Evolutionary conservation across 2,888 invertebrate species (phyloP), one percentile per base, ranked within the genome.

Genomic region (Nymphalis c-album): DNA sequence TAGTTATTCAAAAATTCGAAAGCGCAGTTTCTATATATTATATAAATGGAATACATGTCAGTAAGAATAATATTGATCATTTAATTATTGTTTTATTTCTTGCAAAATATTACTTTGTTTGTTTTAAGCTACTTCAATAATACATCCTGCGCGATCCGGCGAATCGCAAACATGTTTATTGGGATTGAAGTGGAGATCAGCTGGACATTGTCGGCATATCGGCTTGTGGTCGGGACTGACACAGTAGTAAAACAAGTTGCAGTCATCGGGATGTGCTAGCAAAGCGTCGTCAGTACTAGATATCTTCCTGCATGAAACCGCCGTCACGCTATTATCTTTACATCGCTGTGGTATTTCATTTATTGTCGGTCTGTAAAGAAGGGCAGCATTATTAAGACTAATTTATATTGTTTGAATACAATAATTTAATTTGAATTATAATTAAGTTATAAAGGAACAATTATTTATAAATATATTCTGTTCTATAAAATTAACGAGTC

Each of bases 171-270:
- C 68, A 40, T 67, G 64, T 20, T 71, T 67, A 10, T 40, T n/a
- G 4, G 70, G 71, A 60, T 73, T 73, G 66, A 73, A 75, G 64
- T 75, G 73, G 26, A 74, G 60, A n/a, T 60, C 51, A 20, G 58
- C 65, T 7, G 73, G 73, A 47, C 79, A 79, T 51, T 77, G 76
- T 48, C 76, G 74, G 71, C 79, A 78, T 13, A 77, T 60, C 48
- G 78, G 75, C 13, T 48, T 8, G 20, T 58, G 48, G 8, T 68
- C 48, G 5, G 70, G 62, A 7, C 45, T 60, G 46, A 75, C 69
- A 64, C 79, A 79, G 71, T 76, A 75, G 58, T 80, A 80, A 72
- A 78, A 80, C 35, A 79, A 72, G 26, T 73, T 61, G 64, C 78
- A 77, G 69, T 78, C 77, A 46, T 76, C 76, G 16, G 78, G 77